These are phyloP conservation scores for Bhutanitis thaidina DNA, from an alignment of 2,888 invertebrate species.

Conservation along the genomic window DNA sequence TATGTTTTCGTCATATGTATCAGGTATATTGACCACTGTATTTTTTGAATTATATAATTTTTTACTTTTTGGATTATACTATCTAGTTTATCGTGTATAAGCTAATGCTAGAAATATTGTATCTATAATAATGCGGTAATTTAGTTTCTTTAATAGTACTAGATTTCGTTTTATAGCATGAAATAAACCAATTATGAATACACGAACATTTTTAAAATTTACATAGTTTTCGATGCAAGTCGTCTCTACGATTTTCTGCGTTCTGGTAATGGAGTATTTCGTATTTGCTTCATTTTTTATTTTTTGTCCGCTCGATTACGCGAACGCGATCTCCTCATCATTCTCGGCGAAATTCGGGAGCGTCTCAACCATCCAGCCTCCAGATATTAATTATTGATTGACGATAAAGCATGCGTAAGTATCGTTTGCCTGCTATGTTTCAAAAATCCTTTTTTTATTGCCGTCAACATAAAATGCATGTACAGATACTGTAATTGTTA, in stretches of 20 bases:
- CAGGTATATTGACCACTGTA: too few species aligned
- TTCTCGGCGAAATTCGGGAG: constrained; percentile 78
- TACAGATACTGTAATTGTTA: too few species aligned
- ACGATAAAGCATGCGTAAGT: constrained; percentile 72
- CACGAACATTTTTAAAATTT: too few species aligned
- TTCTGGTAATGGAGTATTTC: constrained; percentile 76
- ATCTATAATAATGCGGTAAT: too few species aligned
- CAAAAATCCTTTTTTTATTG: constrained; percentile 36
- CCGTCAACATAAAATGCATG: constrained; percentile 23
- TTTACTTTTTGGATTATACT: too few species aligned
- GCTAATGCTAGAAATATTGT: too few species aligned
- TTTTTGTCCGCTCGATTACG: constrained; percentile 78
- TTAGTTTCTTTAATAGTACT: too few species aligned
- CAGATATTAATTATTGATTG: constrained; percentile 80
- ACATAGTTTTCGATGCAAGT: not conserved
- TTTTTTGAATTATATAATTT: too few species aligned
- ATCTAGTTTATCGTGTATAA: too few species aligned
- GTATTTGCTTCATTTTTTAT: constrained; percentile 79
- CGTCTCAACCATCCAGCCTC: constrained; percentile 68
- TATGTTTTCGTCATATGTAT: too few species aligned
- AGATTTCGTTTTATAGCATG: too few species aligned
- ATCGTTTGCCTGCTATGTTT: constrained; percentile 52
- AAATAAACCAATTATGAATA: too few species aligned
- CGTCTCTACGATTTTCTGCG: constrained; percentile 51
- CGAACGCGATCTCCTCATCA: constrained; percentile 76